Conservation (phyloP, 2,797 vertebrate species). For the Vireo griseus region DNA sequence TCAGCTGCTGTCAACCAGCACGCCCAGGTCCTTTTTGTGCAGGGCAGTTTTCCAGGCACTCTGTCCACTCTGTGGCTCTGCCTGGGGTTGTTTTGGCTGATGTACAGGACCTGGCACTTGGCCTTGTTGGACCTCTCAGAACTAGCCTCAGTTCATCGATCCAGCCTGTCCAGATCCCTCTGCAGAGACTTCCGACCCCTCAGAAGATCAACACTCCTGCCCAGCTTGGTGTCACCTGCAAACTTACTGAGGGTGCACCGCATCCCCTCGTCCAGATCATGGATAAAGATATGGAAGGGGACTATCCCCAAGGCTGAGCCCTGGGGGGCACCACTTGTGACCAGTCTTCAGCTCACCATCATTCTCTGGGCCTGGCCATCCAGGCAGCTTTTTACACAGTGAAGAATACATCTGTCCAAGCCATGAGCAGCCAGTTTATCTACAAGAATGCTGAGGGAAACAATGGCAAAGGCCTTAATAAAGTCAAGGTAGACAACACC, state of each 20-base stretch:
- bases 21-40: neutral
- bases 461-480: neutral
- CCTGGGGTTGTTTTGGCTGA: neutral
- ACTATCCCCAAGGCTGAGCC: neutral
- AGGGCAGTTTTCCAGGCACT: neutral
- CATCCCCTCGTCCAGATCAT: neutral
- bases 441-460: neutral
- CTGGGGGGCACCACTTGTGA: neutral
- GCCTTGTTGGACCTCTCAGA: neutral
- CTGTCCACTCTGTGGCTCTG: neutral
- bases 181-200: neutral
- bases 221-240: neutral
- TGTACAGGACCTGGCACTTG: neutral
- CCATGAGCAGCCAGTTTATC: neutral
- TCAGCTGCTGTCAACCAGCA: neutral
- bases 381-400: rapidly evolving
- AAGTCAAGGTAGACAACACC: rapidly evolving
- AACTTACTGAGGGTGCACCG: neutral
- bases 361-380: no score
- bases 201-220: neutral
- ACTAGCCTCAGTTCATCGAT: neutral
- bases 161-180: neutral
- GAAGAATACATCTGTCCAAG: neutral
- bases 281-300: neutral
- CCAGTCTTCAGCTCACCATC: neutral